Evolutionary conservation across 2,888 invertebrate genomes (phyloP).

Genomic region (Sycophila texana): DNA sequence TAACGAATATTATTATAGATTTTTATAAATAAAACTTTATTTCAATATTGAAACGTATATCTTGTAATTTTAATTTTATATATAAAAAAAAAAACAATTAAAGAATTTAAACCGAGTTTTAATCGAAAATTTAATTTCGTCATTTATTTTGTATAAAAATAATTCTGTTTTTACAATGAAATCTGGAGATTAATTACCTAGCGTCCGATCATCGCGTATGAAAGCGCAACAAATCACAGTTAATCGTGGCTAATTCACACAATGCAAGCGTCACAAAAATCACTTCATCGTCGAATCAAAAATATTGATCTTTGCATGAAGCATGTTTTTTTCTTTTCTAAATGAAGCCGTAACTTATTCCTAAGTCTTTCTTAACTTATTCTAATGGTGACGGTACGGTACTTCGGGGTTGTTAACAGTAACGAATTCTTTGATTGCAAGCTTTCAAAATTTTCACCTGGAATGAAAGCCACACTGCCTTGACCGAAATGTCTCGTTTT

Average conservation of each 20-base stretch:
- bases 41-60: no score
- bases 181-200: background rate
- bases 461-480: constrained; percentile 73
- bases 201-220: constrained; percentile 3
- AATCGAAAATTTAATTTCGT: no score
- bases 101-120: no score
- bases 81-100: no score
- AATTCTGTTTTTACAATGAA: no score
- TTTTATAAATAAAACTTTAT: no score
- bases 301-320: constrained; percentile 33
- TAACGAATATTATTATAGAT: no score
- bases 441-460: constrained; percentile 71
- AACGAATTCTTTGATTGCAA: constrained; percentile 63
- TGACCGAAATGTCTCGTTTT: constrained; percentile 70
- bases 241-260: constrained; percentile 22
- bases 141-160: no score
- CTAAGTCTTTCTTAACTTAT: background rate
- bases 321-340: constrained; percentile 26
- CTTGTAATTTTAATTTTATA: no score
- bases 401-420: constrained; percentile 31
- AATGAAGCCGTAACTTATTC: background rate
- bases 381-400: background rate
- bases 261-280: background rate
- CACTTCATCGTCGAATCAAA: background rate
- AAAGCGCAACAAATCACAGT: constrained; percentile 24